Percentiles rank a stretch among this genome's conserved stretches.
These are phyloP conservation scores for Dunckerocampus dactyliophorus DNA, from an alignment of 2,113 vertebrate genomes.

Conservation along the genomic window DNA sequence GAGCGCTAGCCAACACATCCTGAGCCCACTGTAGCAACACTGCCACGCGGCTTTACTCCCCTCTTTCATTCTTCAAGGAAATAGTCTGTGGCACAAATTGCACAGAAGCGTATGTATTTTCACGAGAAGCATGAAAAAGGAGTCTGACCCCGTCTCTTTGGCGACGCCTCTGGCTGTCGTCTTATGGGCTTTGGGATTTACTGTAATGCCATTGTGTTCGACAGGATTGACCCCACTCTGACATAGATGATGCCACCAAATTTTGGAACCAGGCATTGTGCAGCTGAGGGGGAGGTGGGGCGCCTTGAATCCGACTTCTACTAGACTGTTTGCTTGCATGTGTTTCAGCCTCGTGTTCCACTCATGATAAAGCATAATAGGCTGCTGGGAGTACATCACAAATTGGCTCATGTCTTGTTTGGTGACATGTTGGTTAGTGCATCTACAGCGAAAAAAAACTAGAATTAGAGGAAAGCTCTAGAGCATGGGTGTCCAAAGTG, in stretches of 20 bases:
- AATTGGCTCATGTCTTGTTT: slow-evolving; percentile 17
- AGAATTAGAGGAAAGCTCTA: slow-evolving; percentile 11
- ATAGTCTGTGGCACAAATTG: slow-evolving; percentile 10
- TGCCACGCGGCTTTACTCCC: slow-evolving; percentile 34
- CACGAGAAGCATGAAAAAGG: slow-evolving; percentile 8
- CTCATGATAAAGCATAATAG: slow-evolving; percentile 33
- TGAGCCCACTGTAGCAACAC: slow-evolving; percentile 54
- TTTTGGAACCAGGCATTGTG: slow-evolving; percentile 35
- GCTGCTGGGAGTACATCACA: slow-evolving; percentile 1
- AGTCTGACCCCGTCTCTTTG: slow-evolving; percentile 33
- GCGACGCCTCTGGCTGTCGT: slow-evolving; percentile 49
- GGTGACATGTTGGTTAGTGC: not conserved
- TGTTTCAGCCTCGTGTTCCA: slow-evolving; percentile 18
- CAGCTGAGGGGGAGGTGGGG: slow-evolving; percentile 27
- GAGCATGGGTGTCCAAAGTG: slow-evolving; percentile 16
- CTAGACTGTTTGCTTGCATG: slow-evolving; percentile 20
- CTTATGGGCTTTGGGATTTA: slow-evolving; percentile 61
- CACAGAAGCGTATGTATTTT: slow-evolving; percentile 20
- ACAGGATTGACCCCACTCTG: slow-evolving; percentile 60
- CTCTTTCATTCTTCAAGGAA: slow-evolving; percentile 8
- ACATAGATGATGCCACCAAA: slow-evolving; percentile 58
- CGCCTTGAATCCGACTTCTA: not conserved
- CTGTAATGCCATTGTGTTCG: slow-evolving; percentile 69
- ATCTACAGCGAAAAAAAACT: not conserved
- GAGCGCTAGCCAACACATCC: slow-evolving; percentile 60